Percentiles rank a stretch among this genome's conserved stretches.
These are phyloP conservation scores for Lepidochitona cinerea DNA, from an alignment of 2,888 invertebrate species.

Conservation along the genomic window DNA sequence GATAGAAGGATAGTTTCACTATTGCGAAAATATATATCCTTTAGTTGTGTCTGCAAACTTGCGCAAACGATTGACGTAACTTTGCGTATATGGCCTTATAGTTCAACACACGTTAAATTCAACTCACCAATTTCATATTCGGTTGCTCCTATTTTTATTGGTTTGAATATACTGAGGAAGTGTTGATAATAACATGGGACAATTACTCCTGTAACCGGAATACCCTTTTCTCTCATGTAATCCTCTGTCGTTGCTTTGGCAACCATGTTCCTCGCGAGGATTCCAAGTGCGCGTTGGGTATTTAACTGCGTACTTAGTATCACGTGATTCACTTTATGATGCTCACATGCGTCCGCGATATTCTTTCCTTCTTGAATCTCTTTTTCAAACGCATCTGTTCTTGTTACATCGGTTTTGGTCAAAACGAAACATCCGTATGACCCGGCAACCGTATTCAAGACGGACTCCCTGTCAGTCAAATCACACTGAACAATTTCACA, in stretches of 20 bases:
- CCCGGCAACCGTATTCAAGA: constrained; percentile 38
- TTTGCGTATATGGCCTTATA: too few species aligned
- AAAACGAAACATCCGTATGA: constrained; percentile 55
- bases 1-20: too few species aligned
- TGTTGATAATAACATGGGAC: constrained; percentile 62
- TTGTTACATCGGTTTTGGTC: constrained; percentile 54
- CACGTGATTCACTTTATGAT: constrained; percentile 49
- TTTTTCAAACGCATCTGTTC: constrained; percentile 48
- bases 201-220: constrained; percentile 58
- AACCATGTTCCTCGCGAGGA: constrained; percentile 59
- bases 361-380: constrained; percentile 53
- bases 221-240: constrained; percentile 45
- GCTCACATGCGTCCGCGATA: constrained; percentile 58
- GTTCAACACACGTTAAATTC: too few species aligned
- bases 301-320: constrained; percentile 61
- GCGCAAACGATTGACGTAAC: too few species aligned
- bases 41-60: too few species aligned
- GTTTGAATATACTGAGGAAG: constrained; percentile 44
- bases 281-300: constrained; percentile 50
- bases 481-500: constrained; percentile 44
- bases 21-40: too few species aligned
- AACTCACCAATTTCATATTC: constrained; percentile 46
- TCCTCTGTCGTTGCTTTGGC: constrained; percentile 61
- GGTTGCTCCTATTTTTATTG: constrained; percentile 20
- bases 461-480: constrained; percentile 36